Percentiles rank a stretch among this genome's conserved stretches.
Evolutionary conservation across 2,797 vertebrate genomes (phyloP).

Genomic region (Pyrocephalus nanus): DNA sequence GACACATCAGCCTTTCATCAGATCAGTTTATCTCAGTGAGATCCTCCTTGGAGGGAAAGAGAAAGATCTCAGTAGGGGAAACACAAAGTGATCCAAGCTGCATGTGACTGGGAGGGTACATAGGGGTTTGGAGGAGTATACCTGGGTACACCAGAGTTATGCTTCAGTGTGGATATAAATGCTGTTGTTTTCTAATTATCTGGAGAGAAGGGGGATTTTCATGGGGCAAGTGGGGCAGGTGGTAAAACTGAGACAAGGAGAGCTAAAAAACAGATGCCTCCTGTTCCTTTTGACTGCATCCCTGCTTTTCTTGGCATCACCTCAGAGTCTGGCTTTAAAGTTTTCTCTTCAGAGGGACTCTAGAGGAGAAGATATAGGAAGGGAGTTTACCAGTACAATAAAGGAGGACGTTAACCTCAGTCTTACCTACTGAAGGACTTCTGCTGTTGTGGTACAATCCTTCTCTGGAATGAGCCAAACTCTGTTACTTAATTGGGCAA

Average conservation of each 20-base stretch:
- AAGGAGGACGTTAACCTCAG: neutral
- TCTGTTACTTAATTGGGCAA: conserved; percentile 1
- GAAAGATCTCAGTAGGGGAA: neutral
- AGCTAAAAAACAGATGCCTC: neutral
- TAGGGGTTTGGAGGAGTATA: neutral
- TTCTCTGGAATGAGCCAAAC: conserved; percentile 3
- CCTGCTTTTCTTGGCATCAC: neutral
- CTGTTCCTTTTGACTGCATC: neutral
- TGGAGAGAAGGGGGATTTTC: neutral
- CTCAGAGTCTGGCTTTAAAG: neutral
- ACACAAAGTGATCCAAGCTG: neutral
- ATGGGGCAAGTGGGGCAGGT: neutral
- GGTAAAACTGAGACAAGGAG: neutral
- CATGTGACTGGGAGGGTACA: neutral
- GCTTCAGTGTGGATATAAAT: neutral
- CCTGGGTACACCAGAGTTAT: neutral
- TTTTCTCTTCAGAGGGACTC: neutral
- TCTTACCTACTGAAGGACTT: neutral
- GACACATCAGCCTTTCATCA: neutral
- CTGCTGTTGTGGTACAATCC: neutral
- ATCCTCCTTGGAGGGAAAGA: neutral
- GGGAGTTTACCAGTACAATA: neutral
- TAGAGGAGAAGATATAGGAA: neutral
- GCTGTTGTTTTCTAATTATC: neutral
- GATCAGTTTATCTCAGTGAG: neutral